Evolutionary conservation across 1,140 invertebrate species (phyloP), one percentile per base, ranked within the genome.

Genomic region (Oryzaephilus surinamensis): DNA sequence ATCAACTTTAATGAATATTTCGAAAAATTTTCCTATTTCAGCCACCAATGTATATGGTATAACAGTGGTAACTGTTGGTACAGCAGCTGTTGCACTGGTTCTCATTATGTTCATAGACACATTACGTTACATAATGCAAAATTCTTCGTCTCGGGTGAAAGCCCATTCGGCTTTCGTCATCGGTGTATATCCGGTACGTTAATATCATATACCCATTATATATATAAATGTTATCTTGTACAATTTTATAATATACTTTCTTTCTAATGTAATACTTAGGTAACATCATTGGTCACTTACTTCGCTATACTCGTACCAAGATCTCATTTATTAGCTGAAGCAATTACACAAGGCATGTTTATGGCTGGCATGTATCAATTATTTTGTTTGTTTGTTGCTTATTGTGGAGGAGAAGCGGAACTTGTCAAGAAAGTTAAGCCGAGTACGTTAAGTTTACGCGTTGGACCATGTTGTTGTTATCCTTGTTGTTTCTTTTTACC

Each of bases 311-410:
- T 77, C 4, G 67, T 78, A 14, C 76, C 76, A 0, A 55, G 74
- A 43, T 66, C 71, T 3, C 66, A 73, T 20, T 50, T 77, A n/a
- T 46, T 77, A n/a, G 64, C 68, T 3, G 76, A 78, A 56, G 73
- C 76, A 0, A 52, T 76, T 7, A 70, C 72, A 0, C 74, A 77
- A 50, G 67, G 70, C 8, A 66, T 66, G 35, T 74, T 77, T 32
- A 76, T 72, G 70, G 61, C 71, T 6, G 71, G 66, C 2, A 62
- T 78, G 63, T 78, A 76, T 49, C 71, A 76, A 39, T 57, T 77
- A 31, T 77, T 70, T 51, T 72, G 70, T 44, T 49, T 76, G 10
- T 59, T 76, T 14, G 61, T 78, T 1, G 66, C 68, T 0, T 76
- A 78, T 44, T 71, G 71, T 30, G 76, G 73, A 0, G 76, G 76